phyloP scores from a whole-genome alignment of 2,888 invertebrate genomes.

The Theretra japonica region DNA sequence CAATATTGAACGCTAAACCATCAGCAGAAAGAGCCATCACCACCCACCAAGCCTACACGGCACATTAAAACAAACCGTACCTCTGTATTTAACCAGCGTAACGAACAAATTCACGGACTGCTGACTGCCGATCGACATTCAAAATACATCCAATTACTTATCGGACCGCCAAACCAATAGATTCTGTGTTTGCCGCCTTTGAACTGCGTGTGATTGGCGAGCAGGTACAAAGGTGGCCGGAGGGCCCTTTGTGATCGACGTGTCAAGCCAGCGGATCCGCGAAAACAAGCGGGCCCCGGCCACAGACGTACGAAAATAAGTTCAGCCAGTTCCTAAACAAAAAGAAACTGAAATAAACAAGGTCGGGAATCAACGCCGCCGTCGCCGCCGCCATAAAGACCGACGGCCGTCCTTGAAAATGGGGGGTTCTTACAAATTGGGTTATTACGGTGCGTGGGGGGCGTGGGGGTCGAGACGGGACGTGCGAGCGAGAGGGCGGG shows the following conservation, averaged over 20 bases:
- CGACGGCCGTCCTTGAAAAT: slow-evolving; percentile 85
- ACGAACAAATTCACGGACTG: slow-evolving; percentile 64
- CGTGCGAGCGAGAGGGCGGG: slow-evolving; percentile 60
- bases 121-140: slow-evolving; percentile 63
- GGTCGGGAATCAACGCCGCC: slow-evolving; percentile 84
- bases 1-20: slow-evolving; percentile 16
- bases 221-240: slow-evolving; percentile 52
- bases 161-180: slow-evolving; percentile 59
- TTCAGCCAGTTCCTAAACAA: slow-evolving; percentile 82
- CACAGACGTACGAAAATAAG: slow-evolving; percentile 79
- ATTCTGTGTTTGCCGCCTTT: slow-evolving; percentile 58
- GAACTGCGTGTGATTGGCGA: slow-evolving; percentile 65
- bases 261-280: slow-evolving; percentile 59
- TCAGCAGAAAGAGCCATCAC: slow-evolving; percentile 2
- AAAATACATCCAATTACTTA: slow-evolving; percentile 71
- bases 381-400: slow-evolving; percentile 84
- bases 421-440: slow-evolving; percentile 85
- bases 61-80: slow-evolving; percentile 34
- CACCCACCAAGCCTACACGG: background rate
- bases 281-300: slow-evolving; percentile 68
- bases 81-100: slow-evolving; percentile 59
- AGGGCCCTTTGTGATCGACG: slow-evolving; percentile 54
- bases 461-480: slow-evolving; percentile 75
- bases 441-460: slow-evolving; percentile 81
- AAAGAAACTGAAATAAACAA: slow-evolving; percentile 85